Evolutionary conservation across 2,113 vertebrate species (phyloP), one percentile per base, ranked within the genome.

Genomic region (Larimichthys crocea): DNA sequence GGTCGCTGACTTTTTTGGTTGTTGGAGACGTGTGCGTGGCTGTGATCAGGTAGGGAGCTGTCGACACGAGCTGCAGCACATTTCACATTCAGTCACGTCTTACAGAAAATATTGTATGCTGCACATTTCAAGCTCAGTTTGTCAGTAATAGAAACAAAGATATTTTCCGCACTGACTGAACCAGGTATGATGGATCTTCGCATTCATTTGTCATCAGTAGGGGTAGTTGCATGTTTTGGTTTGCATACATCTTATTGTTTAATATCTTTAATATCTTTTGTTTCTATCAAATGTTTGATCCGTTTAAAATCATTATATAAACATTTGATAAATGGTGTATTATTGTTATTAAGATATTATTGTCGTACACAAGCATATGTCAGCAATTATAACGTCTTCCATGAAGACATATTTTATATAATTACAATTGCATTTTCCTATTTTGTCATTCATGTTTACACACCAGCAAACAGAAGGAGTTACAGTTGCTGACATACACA

Each of bases 21-120:
- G 1, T 59, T 1, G 89, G 87, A 72, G 91, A 90, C 42, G 87
- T 93, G 84, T 91, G 89, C 0, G 75, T 81, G 46, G 89, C 89
- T 52, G 44, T 85, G 80, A 92, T 85, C 85, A 86, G 5, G 76
- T 89, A 75, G 0, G 83, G 86, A 63, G 16, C 60, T 11, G 86
- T 29, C 0, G 87, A 88, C 46, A 91, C 80, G 2, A 93, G 88
- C 92, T 92, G 86, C 49, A 74, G 5, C 46, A 82, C 35, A 80
- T 46, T 26, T 75, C 29, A 77, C 0, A 85, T 5, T 82, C 16
- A 79, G 20, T 69, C 49, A 55, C 0, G n/a, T 46, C 12, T 60
- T 15, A 49, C 55, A 31, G 46, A 5, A 57, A 57, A 20, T 1
- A 6, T 2, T 22, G 14, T 3, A n/a, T 9, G 3, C 29, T 53